Conservation (phyloP, 2,888 invertebrate species). For the Drosophila imparisetae region DNA sequence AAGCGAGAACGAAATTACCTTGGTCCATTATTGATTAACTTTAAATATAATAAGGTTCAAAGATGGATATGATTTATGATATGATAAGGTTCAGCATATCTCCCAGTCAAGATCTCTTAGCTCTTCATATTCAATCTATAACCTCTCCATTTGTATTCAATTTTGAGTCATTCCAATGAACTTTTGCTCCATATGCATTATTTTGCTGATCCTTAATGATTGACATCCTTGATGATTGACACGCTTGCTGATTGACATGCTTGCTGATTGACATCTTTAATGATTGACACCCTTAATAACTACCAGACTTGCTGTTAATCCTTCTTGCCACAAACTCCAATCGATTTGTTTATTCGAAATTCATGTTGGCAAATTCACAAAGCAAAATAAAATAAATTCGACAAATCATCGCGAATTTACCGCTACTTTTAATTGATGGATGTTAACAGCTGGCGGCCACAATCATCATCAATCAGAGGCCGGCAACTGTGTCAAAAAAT, state of each 20-base stretch:
- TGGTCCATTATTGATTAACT: neutral
- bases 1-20: fast-evolving
- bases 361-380: neutral
- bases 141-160: fast-evolving
- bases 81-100: neutral
- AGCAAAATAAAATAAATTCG: neutral
- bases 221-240: no score
- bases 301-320: neutral
- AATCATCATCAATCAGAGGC: constrained; percentile 3
- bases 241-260: no score
- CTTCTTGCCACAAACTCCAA: neutral
- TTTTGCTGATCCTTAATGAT: neutral
- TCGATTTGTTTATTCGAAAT: neutral
- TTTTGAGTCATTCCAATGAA: no score
- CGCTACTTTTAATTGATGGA: neutral
- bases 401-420: neutral
- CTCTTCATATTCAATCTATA: no score
- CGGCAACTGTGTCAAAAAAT: neutral
- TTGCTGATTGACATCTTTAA: no score
- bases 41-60: neutral
- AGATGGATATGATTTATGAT: neutral
- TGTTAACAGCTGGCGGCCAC: neutral
- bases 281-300: neutral
- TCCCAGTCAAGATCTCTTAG: no score
- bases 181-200: no score